phyloP scores from a whole-genome alignment of 2,797 vertebrate genomes.

The Phrynocephalus vlangalii region DNA sequence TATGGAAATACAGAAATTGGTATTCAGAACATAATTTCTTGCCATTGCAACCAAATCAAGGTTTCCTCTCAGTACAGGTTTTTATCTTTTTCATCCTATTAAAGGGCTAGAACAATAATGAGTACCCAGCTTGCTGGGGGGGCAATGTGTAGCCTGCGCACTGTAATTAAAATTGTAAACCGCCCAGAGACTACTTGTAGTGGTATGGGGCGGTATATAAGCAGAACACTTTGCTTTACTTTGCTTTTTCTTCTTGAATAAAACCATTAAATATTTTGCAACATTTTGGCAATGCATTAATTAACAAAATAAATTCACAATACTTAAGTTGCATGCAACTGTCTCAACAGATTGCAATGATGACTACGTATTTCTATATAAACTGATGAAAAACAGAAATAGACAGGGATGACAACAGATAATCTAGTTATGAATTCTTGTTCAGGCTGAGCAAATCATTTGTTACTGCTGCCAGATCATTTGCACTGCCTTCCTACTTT shows the following conservation, averaged over 20 bases:
- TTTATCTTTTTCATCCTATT: rapidly evolving
- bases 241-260: background rate
- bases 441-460: background rate
- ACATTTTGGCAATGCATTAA: background rate
- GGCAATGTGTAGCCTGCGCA: too few relatives aligned
- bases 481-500: background rate
- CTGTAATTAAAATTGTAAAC: too few relatives aligned
- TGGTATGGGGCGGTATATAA: too few relatives aligned
- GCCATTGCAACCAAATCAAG: too few relatives aligned
- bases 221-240: too few relatives aligned
- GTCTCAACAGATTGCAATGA: background rate
- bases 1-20: background rate
- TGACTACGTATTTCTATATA: background rate
- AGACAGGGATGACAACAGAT: background rate
- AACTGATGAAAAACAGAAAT: background rate
- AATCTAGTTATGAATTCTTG: background rate
- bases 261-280: background rate
- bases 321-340: rapidly evolving
- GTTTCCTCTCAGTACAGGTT: background rate
- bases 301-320: constrained; percentile 31
- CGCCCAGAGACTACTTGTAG: too few relatives aligned
- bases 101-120: background rate
- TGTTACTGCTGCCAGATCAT: background rate
- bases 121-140: too few relatives aligned
- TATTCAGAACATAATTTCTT: background rate